Conservation (phyloP, 1,140 invertebrate species). For the Pseudobourletiella spinata region DNA sequence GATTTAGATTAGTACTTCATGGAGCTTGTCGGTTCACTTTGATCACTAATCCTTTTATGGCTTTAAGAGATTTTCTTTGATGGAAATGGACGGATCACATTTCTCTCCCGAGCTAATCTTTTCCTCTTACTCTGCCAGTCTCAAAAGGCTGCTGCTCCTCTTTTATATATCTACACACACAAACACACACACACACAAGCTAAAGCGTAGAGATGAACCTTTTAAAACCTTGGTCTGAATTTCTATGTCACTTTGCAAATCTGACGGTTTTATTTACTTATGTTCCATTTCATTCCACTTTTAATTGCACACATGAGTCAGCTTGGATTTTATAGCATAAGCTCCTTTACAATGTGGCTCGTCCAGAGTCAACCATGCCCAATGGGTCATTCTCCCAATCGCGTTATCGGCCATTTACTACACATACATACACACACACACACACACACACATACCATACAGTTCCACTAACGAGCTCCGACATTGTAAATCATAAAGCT, state of each 20-base stretch:
- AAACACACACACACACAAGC: no score
- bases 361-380: no score
- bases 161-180: neutral
- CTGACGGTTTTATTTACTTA: neutral
- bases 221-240: neutral
- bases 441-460: no score
- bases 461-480: no score
- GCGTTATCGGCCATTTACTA: no score
- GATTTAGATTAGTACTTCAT: constrained; percentile 4
- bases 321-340: neutral
- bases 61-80: neutral
- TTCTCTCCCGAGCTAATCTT: constrained; percentile 3
- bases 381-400: no score
- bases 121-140: neutral
- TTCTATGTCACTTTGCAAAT: neutral
- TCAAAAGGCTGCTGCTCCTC: neutral
- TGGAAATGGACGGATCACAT: constrained; percentile 5
- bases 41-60: constrained; percentile 8
- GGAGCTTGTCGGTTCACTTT: constrained; percentile 3
- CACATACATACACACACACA: no score
- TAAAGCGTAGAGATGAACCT: no score
- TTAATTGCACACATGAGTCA: neutral
- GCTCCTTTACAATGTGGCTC: no score
- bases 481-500: no score
- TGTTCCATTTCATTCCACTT: neutral